A percentile compares a stretch with the other conserved stretches of the same genome.
Conservation (phyloP, 2,113 vertebrate genomes). For the Coracopsis vasa region DNA sequence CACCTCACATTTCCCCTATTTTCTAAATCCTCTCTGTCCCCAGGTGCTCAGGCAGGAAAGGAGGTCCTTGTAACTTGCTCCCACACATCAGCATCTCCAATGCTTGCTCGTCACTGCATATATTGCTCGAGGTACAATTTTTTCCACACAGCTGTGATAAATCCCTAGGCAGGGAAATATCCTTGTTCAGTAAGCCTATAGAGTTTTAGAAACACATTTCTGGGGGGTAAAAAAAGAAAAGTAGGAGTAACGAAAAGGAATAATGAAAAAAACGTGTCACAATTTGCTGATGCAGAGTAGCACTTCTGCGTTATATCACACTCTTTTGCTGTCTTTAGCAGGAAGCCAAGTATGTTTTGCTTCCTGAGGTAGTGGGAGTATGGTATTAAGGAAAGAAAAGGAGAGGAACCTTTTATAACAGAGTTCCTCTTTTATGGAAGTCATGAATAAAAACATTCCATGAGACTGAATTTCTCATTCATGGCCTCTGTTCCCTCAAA, state of each 20-base stretch:
- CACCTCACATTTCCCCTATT: not conserved
- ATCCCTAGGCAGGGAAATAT: not conserved
- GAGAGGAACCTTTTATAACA: not conserved
- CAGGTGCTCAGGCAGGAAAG: not conserved
- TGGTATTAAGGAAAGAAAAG: not conserved
- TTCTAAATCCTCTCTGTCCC: not conserved
- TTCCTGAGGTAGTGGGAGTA: not conserved
- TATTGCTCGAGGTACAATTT: not conserved
- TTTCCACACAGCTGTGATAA: not conserved
- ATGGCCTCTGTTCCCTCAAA: slow-evolving; percentile 31
- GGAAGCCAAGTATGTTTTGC: not conserved
- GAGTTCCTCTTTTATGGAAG: not conserved
- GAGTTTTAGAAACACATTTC: not conserved
- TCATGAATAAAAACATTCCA: not conserved
- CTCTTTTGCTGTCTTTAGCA: not conserved
- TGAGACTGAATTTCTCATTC: slow-evolving; percentile 19
- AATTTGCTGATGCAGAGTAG: not conserved
- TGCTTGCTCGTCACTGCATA: not conserved
- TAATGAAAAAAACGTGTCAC: not conserved
- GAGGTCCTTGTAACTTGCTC: not conserved
- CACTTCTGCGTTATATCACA: not conserved
- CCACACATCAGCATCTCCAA: not conserved
- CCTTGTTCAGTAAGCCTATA: not conserved
- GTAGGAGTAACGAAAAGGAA: not conserved
- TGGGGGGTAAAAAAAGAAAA: not conserved